These are phyloP conservation scores for Aldrovandia affinis DNA, from an alignment of 2,797 vertebrate genomes.

Conservation along the genomic window DNA sequence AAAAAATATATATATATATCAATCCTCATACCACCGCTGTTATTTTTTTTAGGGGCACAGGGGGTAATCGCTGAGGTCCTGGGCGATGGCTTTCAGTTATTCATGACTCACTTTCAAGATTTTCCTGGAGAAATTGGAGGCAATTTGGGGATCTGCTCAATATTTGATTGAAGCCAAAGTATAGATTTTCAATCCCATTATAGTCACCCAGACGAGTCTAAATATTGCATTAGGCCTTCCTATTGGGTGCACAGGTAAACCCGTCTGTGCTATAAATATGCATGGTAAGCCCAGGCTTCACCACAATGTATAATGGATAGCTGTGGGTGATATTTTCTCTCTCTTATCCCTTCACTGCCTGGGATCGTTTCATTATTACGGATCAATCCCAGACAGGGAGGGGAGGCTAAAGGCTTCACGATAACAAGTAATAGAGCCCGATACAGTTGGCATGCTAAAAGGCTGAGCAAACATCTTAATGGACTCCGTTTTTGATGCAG, in stretches of 20 bases:
- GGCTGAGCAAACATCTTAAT: not conserved
- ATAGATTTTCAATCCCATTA: slow-evolving; percentile 20
- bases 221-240: slow-evolving; percentile 4
- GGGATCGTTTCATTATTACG: slow-evolving; percentile 58
- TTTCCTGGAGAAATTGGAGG: not conserved
- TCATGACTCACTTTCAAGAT: not conserved
- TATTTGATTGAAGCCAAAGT: slow-evolving; percentile 9
- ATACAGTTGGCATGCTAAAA: not conserved
- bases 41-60: not conserved
- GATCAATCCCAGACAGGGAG: not conserved
- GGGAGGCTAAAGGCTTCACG: not conserved
- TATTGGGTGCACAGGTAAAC: not conserved
- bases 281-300: not conserved
- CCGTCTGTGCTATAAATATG: slow-evolving; percentile 4
- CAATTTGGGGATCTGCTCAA: slow-evolving; percentile 14
- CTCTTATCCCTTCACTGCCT: not conserved
- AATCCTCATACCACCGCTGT: not conserved
- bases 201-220: not conserved
- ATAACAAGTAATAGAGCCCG: slow-evolving; percentile 9
- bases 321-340: not conserved
- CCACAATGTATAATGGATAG: slow-evolving; percentile 4
- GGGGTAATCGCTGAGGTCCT: not conserved
- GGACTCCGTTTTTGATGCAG: not conserved
- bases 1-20: not conserved
- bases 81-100: not conserved